Conservation (phyloP, 2,888 invertebrate genomes). For the Elegia similella region DNA sequence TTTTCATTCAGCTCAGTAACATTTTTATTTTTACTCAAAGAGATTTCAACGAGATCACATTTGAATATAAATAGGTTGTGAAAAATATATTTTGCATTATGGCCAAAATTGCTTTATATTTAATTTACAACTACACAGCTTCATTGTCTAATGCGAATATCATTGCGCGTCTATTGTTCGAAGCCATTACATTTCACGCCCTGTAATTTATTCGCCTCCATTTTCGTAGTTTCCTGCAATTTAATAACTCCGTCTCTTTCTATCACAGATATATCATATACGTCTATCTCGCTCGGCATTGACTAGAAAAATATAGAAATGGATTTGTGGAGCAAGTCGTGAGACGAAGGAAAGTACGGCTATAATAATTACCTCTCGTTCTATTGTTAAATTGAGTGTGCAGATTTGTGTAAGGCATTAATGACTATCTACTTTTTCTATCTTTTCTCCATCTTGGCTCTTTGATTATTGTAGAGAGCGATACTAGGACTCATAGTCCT, state of each 20-base stretch:
- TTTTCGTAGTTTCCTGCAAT: slow-evolving; percentile 14
- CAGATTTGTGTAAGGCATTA: slow-evolving; percentile 4
- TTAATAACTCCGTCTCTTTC: slow-evolving; percentile 3
- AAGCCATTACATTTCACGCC: slow-evolving; percentile 6
- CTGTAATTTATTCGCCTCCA: slow-evolving; percentile 6
- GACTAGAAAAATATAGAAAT: slow-evolving; percentile 10
- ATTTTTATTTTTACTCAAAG: no score
- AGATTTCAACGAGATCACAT: no score
- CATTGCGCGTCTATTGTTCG: slow-evolving; percentile 3
- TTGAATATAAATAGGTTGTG: no score
- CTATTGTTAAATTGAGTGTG: slow-evolving; percentile 15
- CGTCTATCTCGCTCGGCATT: slow-evolving; percentile 4
- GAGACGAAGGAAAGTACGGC: slow-evolving; percentile 12
- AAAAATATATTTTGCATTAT: no score
- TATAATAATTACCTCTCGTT: slow-evolving; percentile 6
- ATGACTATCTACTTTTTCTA: neutral
- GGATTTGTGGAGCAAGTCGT: slow-evolving; percentile 17
- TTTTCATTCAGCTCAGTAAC: no score
- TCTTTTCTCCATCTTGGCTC: neutral
- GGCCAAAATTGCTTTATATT: no score
- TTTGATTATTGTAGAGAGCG: no score
- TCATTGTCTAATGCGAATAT: slow-evolving; percentile 7
- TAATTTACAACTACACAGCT: neutral
- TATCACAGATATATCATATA: neutral
- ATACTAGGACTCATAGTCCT: no score